Evolutionary conservation across 64 coral and sea anemone species (phyloP).

Genomic region (Exaiptasia diaphana): DNA sequence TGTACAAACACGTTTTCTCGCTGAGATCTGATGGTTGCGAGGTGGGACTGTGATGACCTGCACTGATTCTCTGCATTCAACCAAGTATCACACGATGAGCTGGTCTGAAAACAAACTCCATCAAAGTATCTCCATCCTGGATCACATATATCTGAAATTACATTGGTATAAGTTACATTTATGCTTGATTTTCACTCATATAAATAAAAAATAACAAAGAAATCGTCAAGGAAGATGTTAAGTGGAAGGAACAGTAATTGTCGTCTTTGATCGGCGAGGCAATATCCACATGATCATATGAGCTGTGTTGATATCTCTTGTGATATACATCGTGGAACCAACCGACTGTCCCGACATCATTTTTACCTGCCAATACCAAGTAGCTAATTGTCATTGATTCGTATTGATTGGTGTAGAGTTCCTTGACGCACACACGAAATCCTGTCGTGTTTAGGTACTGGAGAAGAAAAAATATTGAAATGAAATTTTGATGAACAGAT

Average conservation of each 20-base stretch:
- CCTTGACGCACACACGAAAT: conserved; percentile 42
- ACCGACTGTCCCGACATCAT: too few species aligned
- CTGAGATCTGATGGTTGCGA: conserved; percentile 13
- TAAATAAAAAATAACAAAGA: neutral
- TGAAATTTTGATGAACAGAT: neutral
- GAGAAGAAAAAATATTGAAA: neutral
- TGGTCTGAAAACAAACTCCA: conserved; percentile 30
- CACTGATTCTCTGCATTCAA: neutral
- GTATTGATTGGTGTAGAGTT: conserved; percentile 48
- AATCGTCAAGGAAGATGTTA: neutral
- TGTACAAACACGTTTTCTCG: conserved; percentile 62
- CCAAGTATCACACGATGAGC: conserved; percentile 49
- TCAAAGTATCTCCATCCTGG: conserved; percentile 68
- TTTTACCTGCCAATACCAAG: conserved; percentile 40
- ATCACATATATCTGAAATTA: conserved; percentile 38
- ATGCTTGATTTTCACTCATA: too few species aligned
- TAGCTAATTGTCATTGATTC: conserved; percentile 21
- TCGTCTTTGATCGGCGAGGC: too few species aligned
- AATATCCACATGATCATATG: too few species aligned
- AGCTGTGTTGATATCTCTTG: too few species aligned
- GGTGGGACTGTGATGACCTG: neutral
- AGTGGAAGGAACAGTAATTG: too few species aligned
- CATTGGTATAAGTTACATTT: too few species aligned
- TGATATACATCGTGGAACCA: too few species aligned
- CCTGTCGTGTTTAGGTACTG: conserved; percentile 24